These are phyloP conservation scores for Isichthys henryi DNA, from an alignment of 2,113 vertebrate genomes.

Conservation along the genomic window DNA sequence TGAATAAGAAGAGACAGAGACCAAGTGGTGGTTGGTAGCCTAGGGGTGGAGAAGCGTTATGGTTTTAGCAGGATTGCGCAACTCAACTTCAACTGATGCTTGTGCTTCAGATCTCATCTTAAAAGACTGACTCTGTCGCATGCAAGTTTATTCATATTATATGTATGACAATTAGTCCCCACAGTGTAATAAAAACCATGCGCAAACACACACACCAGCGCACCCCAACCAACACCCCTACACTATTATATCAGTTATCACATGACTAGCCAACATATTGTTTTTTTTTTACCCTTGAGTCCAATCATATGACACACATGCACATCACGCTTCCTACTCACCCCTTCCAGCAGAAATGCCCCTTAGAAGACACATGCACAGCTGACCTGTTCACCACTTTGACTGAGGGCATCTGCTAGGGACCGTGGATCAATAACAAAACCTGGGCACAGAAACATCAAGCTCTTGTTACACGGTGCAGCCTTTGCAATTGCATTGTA, in stretches of 20 bases:
- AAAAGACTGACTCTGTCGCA: not conserved
- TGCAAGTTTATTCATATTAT: not conserved
- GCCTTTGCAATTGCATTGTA: not conserved
- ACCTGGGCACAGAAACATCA: not conserved
- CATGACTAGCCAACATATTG: not conserved
- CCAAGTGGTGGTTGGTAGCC: not conserved
- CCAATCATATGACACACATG: not conserved
- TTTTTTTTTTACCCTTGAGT: not conserved
- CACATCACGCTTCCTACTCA: not conserved
- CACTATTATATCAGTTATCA: not conserved
- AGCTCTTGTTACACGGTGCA: not conserved
- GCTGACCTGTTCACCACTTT: not conserved
- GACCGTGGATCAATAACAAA: not conserved
- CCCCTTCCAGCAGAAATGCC: not conserved
- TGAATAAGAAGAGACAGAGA: not conserved
- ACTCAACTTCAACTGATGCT: not conserved
- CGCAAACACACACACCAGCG: not conserved
- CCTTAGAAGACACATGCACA: not conserved
- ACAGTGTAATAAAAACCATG: not conserved
- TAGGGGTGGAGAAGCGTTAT: not conserved
- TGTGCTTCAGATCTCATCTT: not conserved
- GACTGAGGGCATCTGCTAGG: not conserved
- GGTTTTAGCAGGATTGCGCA: not conserved
- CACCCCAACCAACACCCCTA: not conserved
- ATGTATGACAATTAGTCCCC: not conserved